Conservation (phyloP, 2,797 vertebrate genomes). For the Hoplostethus mediterraneus region DNA sequence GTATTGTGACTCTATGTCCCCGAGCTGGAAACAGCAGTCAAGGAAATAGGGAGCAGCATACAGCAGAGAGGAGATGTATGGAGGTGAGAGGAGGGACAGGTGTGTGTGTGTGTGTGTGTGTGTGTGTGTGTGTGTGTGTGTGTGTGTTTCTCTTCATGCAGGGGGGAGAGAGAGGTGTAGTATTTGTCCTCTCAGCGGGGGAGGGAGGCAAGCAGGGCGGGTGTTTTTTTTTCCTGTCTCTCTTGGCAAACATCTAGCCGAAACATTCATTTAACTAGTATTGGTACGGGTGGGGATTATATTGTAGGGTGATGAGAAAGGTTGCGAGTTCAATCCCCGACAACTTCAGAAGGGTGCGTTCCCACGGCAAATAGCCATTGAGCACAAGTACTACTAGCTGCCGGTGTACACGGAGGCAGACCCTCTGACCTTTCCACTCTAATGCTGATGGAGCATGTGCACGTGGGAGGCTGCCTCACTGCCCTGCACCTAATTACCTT, state of each 20-base stretch:
- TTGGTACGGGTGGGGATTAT: neutral
- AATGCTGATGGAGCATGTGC: neutral
- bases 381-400: too few relatives aligned
- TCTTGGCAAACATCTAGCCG: neutral
- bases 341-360: neutral
- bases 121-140: constrained; percentile 28
- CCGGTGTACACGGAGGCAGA: too few relatives aligned
- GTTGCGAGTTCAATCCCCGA: too few relatives aligned
- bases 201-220: constrained; percentile 51
- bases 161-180: constrained; percentile 21
- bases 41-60: constrained; percentile 24
- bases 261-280: neutral
- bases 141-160: neutral
- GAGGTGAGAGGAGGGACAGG: constrained; percentile 59
- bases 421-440: neutral
- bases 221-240: neutral
- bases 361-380: too few relatives aligned
- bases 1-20: neutral
- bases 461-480: constrained; percentile 22
- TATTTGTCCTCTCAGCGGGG: constrained; percentile 71
- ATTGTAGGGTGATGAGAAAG: too few relatives aligned
- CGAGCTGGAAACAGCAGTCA: constrained; percentile 43
- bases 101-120: constrained; percentile 24
- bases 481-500: constrained; percentile 47
- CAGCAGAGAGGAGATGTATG: constrained; percentile 47